Percentiles rank a stretch among this genome's conserved stretches.
These are phyloP conservation scores for Leptocoma aspasia DNA, from an alignment of 2,113 vertebrate genomes.

Conservation along the genomic window DNA sequence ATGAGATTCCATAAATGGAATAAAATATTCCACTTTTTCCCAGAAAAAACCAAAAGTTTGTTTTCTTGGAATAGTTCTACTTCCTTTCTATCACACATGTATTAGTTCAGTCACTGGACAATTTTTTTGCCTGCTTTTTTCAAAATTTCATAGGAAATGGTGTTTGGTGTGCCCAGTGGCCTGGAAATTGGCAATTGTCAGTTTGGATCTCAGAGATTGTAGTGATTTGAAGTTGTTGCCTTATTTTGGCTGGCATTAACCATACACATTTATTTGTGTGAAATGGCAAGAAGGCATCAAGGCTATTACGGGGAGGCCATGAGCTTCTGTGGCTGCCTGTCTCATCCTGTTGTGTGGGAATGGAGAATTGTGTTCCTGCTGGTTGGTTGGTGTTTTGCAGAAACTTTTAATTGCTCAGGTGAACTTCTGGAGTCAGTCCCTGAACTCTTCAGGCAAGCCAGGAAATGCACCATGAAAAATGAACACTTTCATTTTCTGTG, in stretches of 20 bases:
- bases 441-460: not conserved
- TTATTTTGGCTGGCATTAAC: not conserved
- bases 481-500: not conserved
- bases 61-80: not conserved
- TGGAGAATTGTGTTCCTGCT: not conserved
- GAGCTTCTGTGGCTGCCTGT: not conserved
- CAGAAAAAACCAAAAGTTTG: not conserved
- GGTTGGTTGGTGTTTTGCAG: not conserved
- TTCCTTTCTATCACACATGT: not conserved
- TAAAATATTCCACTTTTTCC: not conserved
- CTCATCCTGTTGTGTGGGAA: not conserved
- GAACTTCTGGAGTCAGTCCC: not conserved
- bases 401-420: not conserved
- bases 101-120: not conserved
- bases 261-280: not conserved
- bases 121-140: not conserved
- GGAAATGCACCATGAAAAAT: fast-evolving
- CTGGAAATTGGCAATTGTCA: not conserved
- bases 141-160: not conserved
- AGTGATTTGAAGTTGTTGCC: not conserved
- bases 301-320: not conserved
- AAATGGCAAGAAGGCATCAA: not conserved
- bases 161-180: not conserved
- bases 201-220: not conserved
- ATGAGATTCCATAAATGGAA: not conserved